phyloP scores from a whole-genome alignment of 2,888 invertebrate species.

The Hartigia nigra region DNA sequence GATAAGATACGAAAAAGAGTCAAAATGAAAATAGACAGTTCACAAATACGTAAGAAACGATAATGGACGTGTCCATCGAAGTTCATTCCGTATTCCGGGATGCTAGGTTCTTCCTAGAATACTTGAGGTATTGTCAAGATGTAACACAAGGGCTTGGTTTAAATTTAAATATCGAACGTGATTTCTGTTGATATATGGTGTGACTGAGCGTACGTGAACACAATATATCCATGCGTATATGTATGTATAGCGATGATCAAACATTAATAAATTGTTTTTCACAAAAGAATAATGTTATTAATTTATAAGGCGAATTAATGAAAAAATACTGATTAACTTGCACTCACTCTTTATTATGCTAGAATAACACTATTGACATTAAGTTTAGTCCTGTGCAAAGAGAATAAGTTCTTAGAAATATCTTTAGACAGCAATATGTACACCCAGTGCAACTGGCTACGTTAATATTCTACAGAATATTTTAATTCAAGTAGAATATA shows the following conservation, averaged over 20 bases:
- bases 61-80: background rate
- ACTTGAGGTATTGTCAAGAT: background rate
- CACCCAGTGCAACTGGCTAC: background rate
- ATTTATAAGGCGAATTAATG: conserved; percentile 1
- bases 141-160: background rate
- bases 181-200: background rate
- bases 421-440: background rate
- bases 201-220: conserved; percentile 23
- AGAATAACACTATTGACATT: background rate
- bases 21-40: background rate
- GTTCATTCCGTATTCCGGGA: background rate
- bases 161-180: background rate
- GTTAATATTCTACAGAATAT: background rate
- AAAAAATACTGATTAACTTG: background rate
- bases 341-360: background rate
- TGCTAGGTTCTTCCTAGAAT: background rate
- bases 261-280: conserved; percentile 52
- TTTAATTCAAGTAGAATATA: background rate
- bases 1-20: background rate
- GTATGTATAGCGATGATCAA: conserved; percentile 46
- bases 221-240: conserved; percentile 32
- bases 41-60: background rate
- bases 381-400: background rate
- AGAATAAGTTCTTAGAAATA: background rate
- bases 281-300: conserved; percentile 23